These are phyloP conservation scores for Phalacrocorax brasilianus DNA, from an alignment of 2,113 vertebrate species.

Conservation along the genomic window DNA sequence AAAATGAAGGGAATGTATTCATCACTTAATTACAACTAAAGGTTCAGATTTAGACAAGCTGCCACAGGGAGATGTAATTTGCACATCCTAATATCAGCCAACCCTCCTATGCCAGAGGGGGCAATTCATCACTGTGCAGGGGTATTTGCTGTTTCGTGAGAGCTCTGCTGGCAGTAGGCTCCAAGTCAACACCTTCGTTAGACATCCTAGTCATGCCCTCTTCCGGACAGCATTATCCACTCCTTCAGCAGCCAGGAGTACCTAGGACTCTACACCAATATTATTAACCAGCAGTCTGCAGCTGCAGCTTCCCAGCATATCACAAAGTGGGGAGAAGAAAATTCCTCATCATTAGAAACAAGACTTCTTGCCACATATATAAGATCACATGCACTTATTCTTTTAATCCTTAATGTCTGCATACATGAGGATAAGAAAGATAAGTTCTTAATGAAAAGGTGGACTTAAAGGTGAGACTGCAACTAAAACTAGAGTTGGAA, in stretches of 20 bases:
- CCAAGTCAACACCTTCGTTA: background rate
- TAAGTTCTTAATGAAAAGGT: background rate
- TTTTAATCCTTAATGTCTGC: background rate
- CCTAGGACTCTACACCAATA: too few species aligned
- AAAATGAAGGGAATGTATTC: background rate
- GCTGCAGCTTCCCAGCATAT: background rate
- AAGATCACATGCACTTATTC: background rate
- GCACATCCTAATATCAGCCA: background rate
- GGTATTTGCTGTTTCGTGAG: background rate
- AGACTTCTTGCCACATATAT: background rate
- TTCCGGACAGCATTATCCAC: background rate
- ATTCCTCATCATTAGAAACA: background rate
- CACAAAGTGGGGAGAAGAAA: background rate
- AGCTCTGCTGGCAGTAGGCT: background rate
- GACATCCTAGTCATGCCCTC: background rate
- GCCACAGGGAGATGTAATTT: background rate
- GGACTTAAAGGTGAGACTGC: background rate
- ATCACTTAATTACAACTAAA: background rate
- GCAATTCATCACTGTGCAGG: background rate
- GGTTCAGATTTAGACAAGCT: slow-evolving; percentile 4
- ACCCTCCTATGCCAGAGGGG: background rate
- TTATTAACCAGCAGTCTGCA: background rate
- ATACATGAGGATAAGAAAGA: background rate
- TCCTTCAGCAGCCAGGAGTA: background rate
- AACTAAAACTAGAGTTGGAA: background rate